phyloP scores from a whole-genome alignment of 1,140 invertebrate species.

The Ips typographus region DNA sequence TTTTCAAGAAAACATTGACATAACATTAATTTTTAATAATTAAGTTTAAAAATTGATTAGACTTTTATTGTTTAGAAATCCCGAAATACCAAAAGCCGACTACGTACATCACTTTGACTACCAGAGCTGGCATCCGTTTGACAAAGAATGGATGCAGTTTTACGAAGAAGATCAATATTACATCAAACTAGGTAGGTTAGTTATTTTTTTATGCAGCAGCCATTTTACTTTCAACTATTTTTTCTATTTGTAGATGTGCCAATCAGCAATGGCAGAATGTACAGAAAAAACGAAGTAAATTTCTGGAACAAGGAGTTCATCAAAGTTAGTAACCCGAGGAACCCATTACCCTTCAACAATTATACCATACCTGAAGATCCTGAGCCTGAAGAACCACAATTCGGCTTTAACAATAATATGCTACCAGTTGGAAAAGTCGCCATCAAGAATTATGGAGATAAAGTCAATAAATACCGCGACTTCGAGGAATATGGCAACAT shows the following conservation, averaged over 20 bases:
- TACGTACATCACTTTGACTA: constrained; percentile 58
- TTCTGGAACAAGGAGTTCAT: constrained; percentile 75
- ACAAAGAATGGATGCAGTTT: constrained; percentile 79
- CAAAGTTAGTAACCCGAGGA: constrained; percentile 53
- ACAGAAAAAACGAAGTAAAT: constrained; percentile 64
- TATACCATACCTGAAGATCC: background rate
- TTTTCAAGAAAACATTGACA: background rate
- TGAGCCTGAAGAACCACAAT: background rate
- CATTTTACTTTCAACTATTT: background rate
- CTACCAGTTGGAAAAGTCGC: background rate
- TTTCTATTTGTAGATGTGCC: constrained; percentile 61
- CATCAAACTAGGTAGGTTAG: constrained; percentile 68
- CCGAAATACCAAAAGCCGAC: constrained; percentile 64
- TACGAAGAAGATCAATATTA: constrained; percentile 70
- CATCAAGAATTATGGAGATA: background rate
- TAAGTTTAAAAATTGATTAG: background rate
- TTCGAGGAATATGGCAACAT: background rate
- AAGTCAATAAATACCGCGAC: background rate
- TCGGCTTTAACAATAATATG: constrained; percentile 33
- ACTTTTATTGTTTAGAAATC: constrained; percentile 63
- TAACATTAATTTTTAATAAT: background rate
- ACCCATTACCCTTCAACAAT: constrained; percentile 22
- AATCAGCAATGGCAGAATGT: constrained; percentile 60
- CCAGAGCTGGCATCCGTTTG: constrained; percentile 66
- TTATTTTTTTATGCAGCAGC: background rate